Conservation (phyloP, 2,113 vertebrate species). For the Ariopsis seemanni region DNA sequence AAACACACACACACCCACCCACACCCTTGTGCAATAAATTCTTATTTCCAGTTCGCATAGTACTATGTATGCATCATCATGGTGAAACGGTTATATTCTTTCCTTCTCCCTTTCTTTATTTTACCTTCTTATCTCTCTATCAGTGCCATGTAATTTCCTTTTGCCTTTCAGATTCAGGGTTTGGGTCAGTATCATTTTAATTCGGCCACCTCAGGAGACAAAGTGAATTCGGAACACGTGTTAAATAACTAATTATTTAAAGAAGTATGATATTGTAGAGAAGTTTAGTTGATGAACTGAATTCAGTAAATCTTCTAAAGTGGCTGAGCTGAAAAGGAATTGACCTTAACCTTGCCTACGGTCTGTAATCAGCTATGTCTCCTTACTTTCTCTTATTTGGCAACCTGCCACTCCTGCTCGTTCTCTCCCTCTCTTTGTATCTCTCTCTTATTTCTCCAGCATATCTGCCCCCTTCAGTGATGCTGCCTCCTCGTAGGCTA, state of each 20-base stretch:
- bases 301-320: constrained; percentile 44
- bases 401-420: constrained; percentile 29
- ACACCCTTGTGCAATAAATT: not conserved
- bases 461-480: constrained; percentile 94
- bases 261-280: not conserved
- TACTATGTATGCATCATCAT: not conserved
- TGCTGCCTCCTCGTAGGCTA: constrained; percentile 92
- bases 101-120: constrained; percentile 16
- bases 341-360: constrained; percentile 32
- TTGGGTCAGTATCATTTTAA: constrained; percentile 46
- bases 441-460: constrained; percentile 68
- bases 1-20: constrained; percentile 5
- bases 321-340: constrained; percentile 48
- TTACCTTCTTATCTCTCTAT: constrained; percentile 27
- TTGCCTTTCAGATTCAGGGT: constrained; percentile 45
- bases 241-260: not conserved
- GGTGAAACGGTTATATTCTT: constrained; percentile 18
- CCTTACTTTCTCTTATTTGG: constrained; percentile 16
- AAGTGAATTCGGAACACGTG: constrained; percentile 19
- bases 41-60: not conserved
- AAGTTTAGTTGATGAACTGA: constrained; percentile 5
- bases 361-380: constrained; percentile 41
- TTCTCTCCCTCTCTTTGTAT: constrained; percentile 28
- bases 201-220: constrained; percentile 46
- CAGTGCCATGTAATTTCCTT: constrained; percentile 54